Conservation (phyloP, 2,113 vertebrate species). For the Oncorhynchus nerka region DNA sequence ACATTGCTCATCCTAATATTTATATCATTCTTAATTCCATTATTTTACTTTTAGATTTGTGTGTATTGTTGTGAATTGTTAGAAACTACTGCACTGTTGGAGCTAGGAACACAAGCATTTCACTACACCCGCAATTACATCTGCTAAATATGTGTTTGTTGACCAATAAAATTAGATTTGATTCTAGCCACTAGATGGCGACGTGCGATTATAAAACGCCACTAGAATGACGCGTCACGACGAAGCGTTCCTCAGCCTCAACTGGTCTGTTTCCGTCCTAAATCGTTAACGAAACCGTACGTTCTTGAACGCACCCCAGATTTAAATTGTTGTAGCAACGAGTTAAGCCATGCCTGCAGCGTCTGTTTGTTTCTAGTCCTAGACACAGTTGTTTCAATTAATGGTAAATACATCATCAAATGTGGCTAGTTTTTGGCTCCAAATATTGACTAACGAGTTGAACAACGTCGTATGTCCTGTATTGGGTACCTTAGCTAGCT, state of each 20-base stretch:
- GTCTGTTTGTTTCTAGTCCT: neutral
- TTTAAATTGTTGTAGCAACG: slow-evolving; percentile 66
- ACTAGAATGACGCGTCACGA: neutral
- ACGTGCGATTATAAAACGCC: neutral
- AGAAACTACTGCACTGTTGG: too few relatives aligned
- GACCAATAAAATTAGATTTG: neutral
- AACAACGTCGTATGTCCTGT: too few relatives aligned
- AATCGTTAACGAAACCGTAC: neutral
- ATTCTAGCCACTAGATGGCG: slow-evolving; percentile 32
- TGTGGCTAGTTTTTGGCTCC: neutral
- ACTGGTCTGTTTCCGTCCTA: neutral
- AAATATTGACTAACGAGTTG: neutral
- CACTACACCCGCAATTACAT: too few relatives aligned
- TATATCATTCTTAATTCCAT: too few relatives aligned
- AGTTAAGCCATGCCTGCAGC: neutral
- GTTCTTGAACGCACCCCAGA: slow-evolving; percentile 13
- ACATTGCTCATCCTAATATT: too few relatives aligned
- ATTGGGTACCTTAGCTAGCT: too few relatives aligned
- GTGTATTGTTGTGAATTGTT: too few relatives aligned
- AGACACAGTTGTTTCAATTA: neutral
- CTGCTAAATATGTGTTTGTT: too few relatives aligned
- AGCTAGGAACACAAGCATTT: too few relatives aligned
- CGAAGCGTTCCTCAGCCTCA: neutral
- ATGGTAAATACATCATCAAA: neutral
- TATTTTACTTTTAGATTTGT: too few relatives aligned